phyloP scores from a whole-genome alignment of 2,888 invertebrate genomes.

The Drosophila hamatofila region DNA sequence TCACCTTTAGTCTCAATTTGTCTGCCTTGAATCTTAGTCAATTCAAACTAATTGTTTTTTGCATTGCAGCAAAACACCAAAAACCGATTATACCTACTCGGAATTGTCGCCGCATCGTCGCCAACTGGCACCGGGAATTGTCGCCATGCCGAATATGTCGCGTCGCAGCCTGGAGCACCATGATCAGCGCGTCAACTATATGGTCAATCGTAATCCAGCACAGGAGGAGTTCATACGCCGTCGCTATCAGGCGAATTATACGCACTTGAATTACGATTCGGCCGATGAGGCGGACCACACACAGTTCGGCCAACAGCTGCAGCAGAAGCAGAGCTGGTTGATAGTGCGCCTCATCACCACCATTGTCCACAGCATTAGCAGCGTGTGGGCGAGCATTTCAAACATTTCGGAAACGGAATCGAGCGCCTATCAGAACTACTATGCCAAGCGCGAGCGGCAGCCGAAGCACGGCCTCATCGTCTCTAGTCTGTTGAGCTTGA shows the following conservation, averaged over 20 bases:
- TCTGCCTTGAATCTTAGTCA: not conserved
- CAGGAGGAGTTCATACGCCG: slow-evolving; percentile 83
- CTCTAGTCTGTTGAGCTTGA: slow-evolving; percentile 63
- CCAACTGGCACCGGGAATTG: slow-evolving; percentile 91
- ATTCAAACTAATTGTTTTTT: slow-evolving; percentile 4
- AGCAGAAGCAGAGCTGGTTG: slow-evolving; percentile 76
- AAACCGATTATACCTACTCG: slow-evolving; percentile 96
- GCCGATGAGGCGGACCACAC: slow-evolving; percentile 83
- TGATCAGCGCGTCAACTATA: slow-evolving; percentile 86
- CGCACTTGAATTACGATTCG: slow-evolving; percentile 81
- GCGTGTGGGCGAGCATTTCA: slow-evolving; percentile 66
- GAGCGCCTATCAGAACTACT: slow-evolving; percentile 61
- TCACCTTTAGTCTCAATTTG: not conserved
- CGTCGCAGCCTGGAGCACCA: slow-evolving; percentile 89
- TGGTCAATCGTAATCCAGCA: slow-evolving; percentile 82
- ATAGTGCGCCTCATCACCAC: slow-evolving; percentile 75
- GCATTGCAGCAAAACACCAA: slow-evolving; percentile 90
- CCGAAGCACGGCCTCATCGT: slow-evolving; percentile 74
- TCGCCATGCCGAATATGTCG: slow-evolving; percentile 96
- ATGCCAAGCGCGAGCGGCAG: slow-evolving; percentile 59
- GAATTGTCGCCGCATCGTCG: slow-evolving; percentile 92
- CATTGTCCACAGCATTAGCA: slow-evolving; percentile 72
- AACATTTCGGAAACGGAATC: slow-evolving; percentile 52
- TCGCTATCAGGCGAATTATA: slow-evolving; percentile 78
- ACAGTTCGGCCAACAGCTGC: slow-evolving; percentile 65